phyloP scores from a whole-genome alignment of 1,140 invertebrate genomes.

The Geopemphigus sp. region DNA sequence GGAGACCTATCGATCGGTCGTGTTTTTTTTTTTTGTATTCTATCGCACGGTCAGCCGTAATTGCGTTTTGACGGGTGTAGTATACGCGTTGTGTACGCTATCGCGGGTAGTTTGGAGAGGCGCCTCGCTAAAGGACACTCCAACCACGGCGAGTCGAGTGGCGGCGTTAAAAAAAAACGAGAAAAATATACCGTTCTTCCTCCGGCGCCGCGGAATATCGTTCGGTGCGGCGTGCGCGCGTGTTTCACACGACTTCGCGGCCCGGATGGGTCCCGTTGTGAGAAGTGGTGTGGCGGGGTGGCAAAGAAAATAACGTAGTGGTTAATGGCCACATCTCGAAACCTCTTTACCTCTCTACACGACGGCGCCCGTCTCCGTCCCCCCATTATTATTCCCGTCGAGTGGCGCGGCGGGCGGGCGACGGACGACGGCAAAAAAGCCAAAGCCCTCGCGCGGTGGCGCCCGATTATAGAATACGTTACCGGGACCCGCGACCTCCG shows the following conservation, averaged over 20 bases:
- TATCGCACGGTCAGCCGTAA: constrained; percentile 1
- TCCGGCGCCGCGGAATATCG: not conserved
- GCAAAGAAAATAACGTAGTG: constrained; percentile 10
- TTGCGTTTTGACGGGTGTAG: not conserved
- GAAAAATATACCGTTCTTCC: not conserved
- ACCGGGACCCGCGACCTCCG: too few relatives aligned
- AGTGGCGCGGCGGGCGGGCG: not conserved
- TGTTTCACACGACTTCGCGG: too few relatives aligned
- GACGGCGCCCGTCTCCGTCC: not conserved
- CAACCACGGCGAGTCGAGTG: constrained; percentile 11
- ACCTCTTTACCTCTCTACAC: not conserved
- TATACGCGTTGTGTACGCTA: not conserved
- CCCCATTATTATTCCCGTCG: constrained; percentile 23
- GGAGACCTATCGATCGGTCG: too few relatives aligned
- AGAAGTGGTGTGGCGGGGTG: not conserved
- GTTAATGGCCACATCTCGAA: constrained; percentile 45
- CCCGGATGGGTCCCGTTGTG: too few relatives aligned
- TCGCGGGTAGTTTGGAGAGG: constrained; percentile 20
- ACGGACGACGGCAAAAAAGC: too few relatives aligned
- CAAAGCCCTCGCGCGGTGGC: too few relatives aligned
- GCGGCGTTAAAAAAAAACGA: constrained; percentile 23
- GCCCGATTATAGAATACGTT: too few relatives aligned
- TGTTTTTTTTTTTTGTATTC: too few relatives aligned
- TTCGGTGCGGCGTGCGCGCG: too few relatives aligned
- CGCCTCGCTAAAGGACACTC: constrained; percentile 23